Evolutionary conservation across 2,797 vertebrate genomes (phyloP).

Genomic region (Peromyscus melanophrys): DNA sequence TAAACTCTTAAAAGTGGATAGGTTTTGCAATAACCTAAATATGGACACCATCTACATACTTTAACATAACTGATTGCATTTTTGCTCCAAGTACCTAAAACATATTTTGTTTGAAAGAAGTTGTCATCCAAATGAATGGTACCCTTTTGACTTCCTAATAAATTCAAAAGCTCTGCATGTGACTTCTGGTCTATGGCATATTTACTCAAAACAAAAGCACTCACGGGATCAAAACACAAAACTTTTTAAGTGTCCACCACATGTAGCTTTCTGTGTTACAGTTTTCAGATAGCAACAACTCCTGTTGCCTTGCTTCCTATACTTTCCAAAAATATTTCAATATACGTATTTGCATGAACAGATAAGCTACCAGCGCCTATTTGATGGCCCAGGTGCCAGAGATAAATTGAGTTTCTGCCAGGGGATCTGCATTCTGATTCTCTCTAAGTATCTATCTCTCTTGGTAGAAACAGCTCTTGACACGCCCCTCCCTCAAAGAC

Average conservation of each 20-base stretch:
- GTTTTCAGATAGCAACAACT: background rate
- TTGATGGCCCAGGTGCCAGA: conserved; percentile 1
- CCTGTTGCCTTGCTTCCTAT: background rate
- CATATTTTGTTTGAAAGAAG: conserved; percentile 60
- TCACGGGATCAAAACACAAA: background rate
- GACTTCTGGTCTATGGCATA: background rate
- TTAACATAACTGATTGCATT: conserved; percentile 7
- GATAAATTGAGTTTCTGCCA: background rate
- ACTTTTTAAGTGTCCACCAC: background rate
- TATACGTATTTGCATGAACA: conserved; percentile 47
- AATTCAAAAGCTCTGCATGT: background rate
- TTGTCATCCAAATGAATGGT: conserved; percentile 27
- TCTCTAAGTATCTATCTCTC: background rate
- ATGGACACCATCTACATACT: background rate
- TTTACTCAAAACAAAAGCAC: background rate
- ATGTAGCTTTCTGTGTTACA: background rate
- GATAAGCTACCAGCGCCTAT: background rate
- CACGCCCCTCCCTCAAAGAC: background rate
- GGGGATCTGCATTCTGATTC: background rate
- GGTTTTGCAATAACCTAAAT: conserved; percentile 17
- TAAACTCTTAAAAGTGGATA: conserved; percentile 19
- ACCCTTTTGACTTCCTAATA: background rate
- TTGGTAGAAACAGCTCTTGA: background rate
- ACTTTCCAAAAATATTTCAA: conserved; percentile 53
- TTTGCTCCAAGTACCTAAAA: conserved; percentile 18